Evolutionary conservation across 2,888 invertebrate species (phyloP), one percentile per base, ranked within the genome.

Genomic region (Eumacrocentrus americanus): DNA sequence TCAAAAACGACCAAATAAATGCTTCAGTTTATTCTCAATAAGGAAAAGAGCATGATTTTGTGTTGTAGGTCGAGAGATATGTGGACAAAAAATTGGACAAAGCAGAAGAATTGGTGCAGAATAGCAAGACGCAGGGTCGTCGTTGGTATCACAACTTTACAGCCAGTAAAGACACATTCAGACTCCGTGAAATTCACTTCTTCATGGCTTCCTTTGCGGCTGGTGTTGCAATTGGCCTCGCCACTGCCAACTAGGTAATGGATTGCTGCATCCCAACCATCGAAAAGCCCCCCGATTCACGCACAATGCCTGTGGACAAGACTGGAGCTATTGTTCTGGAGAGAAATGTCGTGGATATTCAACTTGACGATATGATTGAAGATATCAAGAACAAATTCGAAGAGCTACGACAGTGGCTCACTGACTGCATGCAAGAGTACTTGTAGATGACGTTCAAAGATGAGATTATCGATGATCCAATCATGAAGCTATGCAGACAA

Each of bases 31-130:
- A 14, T 14, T 16, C 14, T 42, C 7, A 59, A 54, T 61, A 42
- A 47, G 55, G n/a, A n/a, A 37, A 58, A 53, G 37, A 25, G 48
- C 23, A 46, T 51, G 34, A 58, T 63, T 65, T 40, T 58, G 25
- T 65, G 60, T 74, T 85, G 48, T 83, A 93, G 92, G 87, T 91
- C 71, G 93, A 91, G 81, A 85, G 89, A 78, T 92, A 84, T 84
- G 88, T 93, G 66, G 92, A 93, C 78, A 88, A 89, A 68, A 92
- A 93, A 83, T 70, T 92, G 67, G 90, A 92, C 76, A 89, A 90
- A 82, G 92, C 91, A 56, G 92, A 92, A 81, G 87, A 87, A 70
- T 75, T 88, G 61, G 71, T 92, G 64, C 90, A 88, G 82, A 87
- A 88, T 73, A 89, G 89, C 69, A 86, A 90, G 79, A 82, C 83